Conservation (phyloP, 92 coral and sea anemone genomes). For the Meandrina meandrites region DNA sequence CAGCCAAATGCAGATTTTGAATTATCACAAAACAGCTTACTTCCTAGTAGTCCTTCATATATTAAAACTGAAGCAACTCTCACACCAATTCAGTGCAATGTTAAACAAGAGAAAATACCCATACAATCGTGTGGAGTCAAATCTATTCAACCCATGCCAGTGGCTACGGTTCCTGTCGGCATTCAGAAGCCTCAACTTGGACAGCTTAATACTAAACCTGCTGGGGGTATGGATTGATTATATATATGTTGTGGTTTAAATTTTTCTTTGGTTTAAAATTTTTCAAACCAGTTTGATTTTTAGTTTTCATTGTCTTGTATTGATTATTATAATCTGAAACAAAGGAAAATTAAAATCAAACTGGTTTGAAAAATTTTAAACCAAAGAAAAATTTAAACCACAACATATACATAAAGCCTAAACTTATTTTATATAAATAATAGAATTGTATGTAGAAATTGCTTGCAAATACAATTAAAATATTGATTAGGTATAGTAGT, state of each 20-base stretch:
- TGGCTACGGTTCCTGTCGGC: slow-evolving; percentile 39
- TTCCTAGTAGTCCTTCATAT: slow-evolving; percentile 20
- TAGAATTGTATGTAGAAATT: no score
- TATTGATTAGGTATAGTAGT: no score
- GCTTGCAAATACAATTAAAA: neutral
- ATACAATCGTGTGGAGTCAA: slow-evolving; percentile 70
- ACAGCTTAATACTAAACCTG: slow-evolving; percentile 21
- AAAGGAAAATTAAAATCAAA: no score
- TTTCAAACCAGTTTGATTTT: no score
- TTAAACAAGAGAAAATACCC: slow-evolving; percentile 72
- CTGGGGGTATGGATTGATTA: slow-evolving; percentile 25
- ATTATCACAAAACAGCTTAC: slow-evolving; percentile 33
- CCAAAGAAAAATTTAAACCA: no score
- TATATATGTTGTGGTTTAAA: no score
- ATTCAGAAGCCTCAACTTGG: slow-evolving; percentile 34
- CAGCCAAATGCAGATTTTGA: slow-evolving; percentile 57
- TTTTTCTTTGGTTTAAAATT: neutral
- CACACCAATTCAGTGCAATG: slow-evolving; percentile 51
- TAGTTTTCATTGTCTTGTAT: neutral
- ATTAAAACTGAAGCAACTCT: slow-evolving; percentile 72
- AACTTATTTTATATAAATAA: no score
- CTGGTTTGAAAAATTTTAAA: no score
- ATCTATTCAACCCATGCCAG: slow-evolving; percentile 65
- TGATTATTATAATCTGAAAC: no score
- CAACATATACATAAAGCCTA: no score